These are phyloP conservation scores for Eurystomus gularis DNA, from an alignment of 2,113 vertebrate genomes.

Conservation along the genomic window DNA sequence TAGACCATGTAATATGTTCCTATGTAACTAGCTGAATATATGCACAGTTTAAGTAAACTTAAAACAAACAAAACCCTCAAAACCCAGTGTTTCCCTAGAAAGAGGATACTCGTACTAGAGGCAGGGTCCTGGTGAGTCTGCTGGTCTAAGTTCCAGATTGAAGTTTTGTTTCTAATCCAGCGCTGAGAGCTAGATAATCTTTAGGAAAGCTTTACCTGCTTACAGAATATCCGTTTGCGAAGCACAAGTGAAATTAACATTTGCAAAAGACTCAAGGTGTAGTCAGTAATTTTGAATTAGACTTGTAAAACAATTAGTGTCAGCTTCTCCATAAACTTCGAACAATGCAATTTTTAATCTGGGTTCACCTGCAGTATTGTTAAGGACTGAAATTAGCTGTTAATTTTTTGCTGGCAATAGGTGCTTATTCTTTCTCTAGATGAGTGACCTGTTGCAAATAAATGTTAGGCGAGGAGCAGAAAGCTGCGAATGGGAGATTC, in stretches of 20 bases:
- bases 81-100: neutral
- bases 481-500: neutral
- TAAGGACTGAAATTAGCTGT: neutral
- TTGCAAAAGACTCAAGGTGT: neutral
- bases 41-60: neutral
- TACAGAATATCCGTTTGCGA: neutral
- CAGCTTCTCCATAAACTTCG: neutral
- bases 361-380: neutral
- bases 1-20: neutral
- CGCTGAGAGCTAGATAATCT: neutral
- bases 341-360: neutral
- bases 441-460: fast-evolving
- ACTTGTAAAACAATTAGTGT: neutral
- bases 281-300: neutral
- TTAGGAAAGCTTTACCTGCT: neutral
- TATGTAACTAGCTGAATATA: neutral
- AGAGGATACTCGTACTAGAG: neutral
- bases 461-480: neutral
- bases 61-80: neutral
- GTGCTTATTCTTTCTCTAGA: neutral
- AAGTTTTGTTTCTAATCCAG: neutral
- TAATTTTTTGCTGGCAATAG: neutral
- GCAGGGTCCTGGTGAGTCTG: neutral
- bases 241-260: neutral
- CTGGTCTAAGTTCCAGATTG: neutral